phyloP scores from a whole-genome alignment of 2,113 vertebrate species.

The Megaleporinus macrocephalus region DNA sequence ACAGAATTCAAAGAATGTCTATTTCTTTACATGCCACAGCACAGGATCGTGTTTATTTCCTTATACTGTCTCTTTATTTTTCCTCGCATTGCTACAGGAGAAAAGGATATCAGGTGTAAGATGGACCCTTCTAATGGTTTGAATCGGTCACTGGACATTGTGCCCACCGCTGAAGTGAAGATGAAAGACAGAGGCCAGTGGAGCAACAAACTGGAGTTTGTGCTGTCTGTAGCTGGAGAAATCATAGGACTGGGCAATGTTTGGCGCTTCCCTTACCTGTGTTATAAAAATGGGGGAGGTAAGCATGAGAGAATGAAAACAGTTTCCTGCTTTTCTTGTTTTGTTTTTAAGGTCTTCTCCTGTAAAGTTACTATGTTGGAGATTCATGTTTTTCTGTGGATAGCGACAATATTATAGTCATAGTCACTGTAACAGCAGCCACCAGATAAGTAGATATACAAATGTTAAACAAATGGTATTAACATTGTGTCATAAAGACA shows the following conservation, averaged over 20 bases:
- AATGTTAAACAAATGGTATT: too few species aligned
- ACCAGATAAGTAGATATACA: too few species aligned
- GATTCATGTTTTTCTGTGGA: too few species aligned
- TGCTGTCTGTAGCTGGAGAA: constrained; percentile 92
- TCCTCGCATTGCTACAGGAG: constrained; percentile 39
- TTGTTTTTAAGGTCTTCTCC: neutral
- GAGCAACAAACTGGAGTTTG: constrained; percentile 93
- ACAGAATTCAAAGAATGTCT: neutral
- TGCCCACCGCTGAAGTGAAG: constrained; percentile 69
- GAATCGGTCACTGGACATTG: constrained; percentile 67
- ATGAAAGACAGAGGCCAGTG: constrained; percentile 87
- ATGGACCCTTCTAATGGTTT: constrained; percentile 67
- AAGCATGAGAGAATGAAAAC: constrained; percentile 53
- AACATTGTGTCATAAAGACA: too few species aligned
- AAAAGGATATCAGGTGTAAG: constrained; percentile 63
- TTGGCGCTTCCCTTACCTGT: constrained; percentile 97
- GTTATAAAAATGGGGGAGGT: constrained; percentile 98
- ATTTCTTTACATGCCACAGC: neutral
- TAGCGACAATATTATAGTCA: too few species aligned
- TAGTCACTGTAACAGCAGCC: too few species aligned
- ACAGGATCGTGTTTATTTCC: too few species aligned
- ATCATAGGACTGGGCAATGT: constrained; percentile 95
- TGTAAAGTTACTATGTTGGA: too few species aligned
- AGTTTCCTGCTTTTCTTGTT: neutral
- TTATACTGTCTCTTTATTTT: neutral